A percentile compares a stretch with the other conserved stretches of the same genome.
These are phyloP conservation scores for Dendrolimus punctatus DNA, from an alignment of 1,140 invertebrate genomes.

Conservation along the genomic window DNA sequence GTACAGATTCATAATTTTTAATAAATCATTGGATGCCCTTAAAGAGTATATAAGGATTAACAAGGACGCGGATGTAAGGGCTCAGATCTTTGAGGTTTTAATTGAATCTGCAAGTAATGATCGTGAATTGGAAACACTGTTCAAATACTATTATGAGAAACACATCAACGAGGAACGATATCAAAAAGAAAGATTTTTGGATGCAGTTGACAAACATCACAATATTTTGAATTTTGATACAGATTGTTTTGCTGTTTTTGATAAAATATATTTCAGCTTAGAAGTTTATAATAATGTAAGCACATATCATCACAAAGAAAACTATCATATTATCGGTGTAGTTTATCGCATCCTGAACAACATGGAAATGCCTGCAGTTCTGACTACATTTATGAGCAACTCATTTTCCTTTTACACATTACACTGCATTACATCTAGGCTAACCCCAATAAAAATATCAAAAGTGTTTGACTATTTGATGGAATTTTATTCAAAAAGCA, in stretches of 20 bases:
- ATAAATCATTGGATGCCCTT: constrained; percentile 32
- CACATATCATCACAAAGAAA: constrained; percentile 11
- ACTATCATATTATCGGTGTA: constrained; percentile 22
- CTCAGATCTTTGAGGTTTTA: constrained; percentile 27
- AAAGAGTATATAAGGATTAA: constrained; percentile 31
- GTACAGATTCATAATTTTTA: constrained; percentile 41
- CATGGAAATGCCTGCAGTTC: constrained; percentile 22
- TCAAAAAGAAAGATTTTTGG: constrained; percentile 37
- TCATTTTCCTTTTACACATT: constrained; percentile 17
- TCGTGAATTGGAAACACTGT: constrained; percentile 26
- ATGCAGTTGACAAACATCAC: constrained; percentile 21
- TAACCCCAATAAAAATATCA: constrained; percentile 21
- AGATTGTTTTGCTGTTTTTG: constrained; percentile 33
- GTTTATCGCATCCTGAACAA: constrained; percentile 34
- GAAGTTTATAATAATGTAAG: constrained; percentile 23
- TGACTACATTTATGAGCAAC: constrained; percentile 14
- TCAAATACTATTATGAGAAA: constrained; percentile 40
- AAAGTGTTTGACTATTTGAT: constrained; percentile 27
- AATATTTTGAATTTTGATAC: constrained; percentile 38
- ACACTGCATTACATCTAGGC: constrained; percentile 14
- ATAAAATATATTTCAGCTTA: constrained; percentile 37
- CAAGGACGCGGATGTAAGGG: constrained; percentile 16
- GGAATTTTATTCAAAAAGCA: constrained; percentile 24
- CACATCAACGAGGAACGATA: constrained; percentile 35
- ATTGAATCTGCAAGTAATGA: constrained; percentile 31